Percentiles rank a stretch among this genome's conserved stretches.
Evolutionary conservation across 2,797 vertebrate species (phyloP).

Genomic region (Falco columbarius): DNA sequence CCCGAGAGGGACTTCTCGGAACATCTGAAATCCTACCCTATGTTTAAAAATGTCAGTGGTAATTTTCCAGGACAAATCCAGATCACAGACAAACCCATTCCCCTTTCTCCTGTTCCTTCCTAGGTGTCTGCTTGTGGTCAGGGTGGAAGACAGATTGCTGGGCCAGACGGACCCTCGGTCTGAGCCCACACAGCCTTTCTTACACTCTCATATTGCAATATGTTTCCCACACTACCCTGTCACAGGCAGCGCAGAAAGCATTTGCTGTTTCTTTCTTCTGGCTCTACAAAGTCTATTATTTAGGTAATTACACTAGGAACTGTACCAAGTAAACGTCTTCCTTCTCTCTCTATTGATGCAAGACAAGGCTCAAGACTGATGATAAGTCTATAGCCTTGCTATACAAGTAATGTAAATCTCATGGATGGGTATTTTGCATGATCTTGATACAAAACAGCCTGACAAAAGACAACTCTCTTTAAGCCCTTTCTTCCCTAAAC

Average conservation of each 20-base stretch:
- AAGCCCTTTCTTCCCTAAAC: not conserved
- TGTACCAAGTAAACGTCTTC: conserved; percentile 31
- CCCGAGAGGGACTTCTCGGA: not conserved
- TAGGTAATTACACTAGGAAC: conserved; percentile 42
- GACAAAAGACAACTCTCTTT: not conserved
- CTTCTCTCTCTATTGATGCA: not conserved
- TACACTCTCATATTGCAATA: not conserved
- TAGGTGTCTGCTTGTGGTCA: not conserved
- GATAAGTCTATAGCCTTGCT: conserved; percentile 11
- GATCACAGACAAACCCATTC: not conserved
- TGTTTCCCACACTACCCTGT: conserved; percentile 2
- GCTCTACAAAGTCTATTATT: conserved; percentile 40
- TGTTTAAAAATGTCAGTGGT: not conserved
- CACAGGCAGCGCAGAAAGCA: not conserved
- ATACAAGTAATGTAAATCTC: conserved; percentile 18
- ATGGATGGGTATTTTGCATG: not conserved
- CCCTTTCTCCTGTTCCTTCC: not conserved
- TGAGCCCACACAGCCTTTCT: not conserved
- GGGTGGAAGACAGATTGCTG: conserved; percentile 6
- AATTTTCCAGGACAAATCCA: not conserved
- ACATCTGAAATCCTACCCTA: not conserved
- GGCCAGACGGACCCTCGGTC: not conserved
- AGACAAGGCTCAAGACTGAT: conserved; percentile 19
- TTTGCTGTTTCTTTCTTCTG: conserved; percentile 44
- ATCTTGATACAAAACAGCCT: not conserved